Base-by-base conservation (phyloP, 1,140 invertebrate species). In the Drosophila sproati region DNA sequence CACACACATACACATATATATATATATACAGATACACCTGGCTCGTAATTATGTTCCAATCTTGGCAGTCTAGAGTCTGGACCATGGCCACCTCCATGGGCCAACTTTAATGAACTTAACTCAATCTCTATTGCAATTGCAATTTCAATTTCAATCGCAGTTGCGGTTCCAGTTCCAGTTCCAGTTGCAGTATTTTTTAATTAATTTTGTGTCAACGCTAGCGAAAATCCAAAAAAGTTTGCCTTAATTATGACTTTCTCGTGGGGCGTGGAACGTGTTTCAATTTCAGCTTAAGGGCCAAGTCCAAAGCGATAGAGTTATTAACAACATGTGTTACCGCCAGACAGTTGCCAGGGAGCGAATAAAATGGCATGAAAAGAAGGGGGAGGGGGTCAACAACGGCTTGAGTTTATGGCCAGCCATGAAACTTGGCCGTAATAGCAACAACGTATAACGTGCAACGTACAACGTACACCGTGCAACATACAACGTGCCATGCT, bases 131-230 rank as follows among this genome's bases (percentile, higher is more conserved):
- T 69, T 66, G 51, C 62, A 34, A 60, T 54, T 69, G 63, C 54
- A 67, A 68, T 66, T 62, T 45, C 54, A n/a, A 67, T 54, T 57
- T 34, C 31, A 76, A 73, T 73, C 6, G 55, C 35, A 54, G 52
- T 34, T 60, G 32, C 57, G 35, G 5, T 48, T 54, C 60, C 60
- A 62, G 73, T 79, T 54, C 29, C 80, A 77, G 70, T 76, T 76
- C 0, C 6, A 37, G 4, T n/a, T 43, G 39, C 39, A 43, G 39
- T n/a, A 39, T 81, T 83, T 87, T 87, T 88, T 79, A 87, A 87
- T 87, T 87, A 87, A 87, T 87, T 87, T 87, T 87, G 83, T 87
- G 83, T 87, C 83, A 83, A 80, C 83, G 83, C 72, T 88, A 20
- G 83, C 83, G 64, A 72, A 85, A 86, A 87, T 31, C 37, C 12